These are phyloP conservation scores for Pycnomerus fuliginosus DNA, from an alignment of 2,888 invertebrate species.

Conservation along the genomic window DNA sequence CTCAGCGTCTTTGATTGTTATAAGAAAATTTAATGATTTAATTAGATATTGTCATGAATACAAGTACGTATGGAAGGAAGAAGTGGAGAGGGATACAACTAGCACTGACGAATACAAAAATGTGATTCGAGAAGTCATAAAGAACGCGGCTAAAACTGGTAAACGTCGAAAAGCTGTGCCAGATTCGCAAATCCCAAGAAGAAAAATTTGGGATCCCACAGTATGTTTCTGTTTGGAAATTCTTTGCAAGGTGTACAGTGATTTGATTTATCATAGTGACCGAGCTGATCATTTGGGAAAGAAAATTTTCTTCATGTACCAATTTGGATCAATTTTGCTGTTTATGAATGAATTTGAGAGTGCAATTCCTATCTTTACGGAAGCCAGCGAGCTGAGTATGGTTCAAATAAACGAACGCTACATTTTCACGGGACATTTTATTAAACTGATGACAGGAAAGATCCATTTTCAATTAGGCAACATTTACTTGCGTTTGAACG, in stretches of 20 bases:
- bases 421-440: conserved; percentile 24
- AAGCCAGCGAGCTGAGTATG: conserved; percentile 23
- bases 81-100: not conserved
- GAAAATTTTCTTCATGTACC: conserved; percentile 41
- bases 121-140: conserved; percentile 9
- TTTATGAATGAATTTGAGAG: conserved; percentile 40
- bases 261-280: conserved; percentile 34
- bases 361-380: conserved; percentile 32
- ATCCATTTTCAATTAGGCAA: conserved; percentile 34
- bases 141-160: conserved; percentile 1
- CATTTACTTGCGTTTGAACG: conserved; percentile 30
- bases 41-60: conserved; percentile 8
- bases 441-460: conserved; percentile 31
- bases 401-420: conserved; percentile 7
- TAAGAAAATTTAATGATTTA: conserved; percentile 9
- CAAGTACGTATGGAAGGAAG: conserved; percentile 1
- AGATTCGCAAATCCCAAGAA: conserved; percentile 8
- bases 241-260: conserved; percentile 28
- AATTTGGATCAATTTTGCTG: conserved; percentile 45
- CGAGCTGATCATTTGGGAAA: conserved; percentile 34
- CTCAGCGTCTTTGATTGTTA: conserved; percentile 19
- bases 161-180: not conserved
- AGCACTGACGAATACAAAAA: conserved; percentile 10
- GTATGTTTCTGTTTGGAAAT: conserved; percentile 40
- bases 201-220: conserved; percentile 34